These are phyloP conservation scores for Leucoraja erinaceus DNA, from an alignment of 2,113 vertebrate species.

Conservation along the genomic window DNA sequence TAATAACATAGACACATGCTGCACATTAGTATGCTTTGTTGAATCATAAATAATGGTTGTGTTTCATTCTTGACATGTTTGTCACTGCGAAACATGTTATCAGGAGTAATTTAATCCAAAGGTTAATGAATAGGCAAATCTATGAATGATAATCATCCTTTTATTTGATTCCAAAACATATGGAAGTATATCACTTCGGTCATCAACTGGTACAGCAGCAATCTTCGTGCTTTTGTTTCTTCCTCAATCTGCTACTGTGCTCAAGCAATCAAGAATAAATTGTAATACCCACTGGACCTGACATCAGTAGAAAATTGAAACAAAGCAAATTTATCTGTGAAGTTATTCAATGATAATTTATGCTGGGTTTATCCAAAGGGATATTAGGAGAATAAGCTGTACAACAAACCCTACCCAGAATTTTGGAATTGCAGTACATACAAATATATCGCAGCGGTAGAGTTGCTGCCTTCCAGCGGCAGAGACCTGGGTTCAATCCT, in stretches of 20 bases:
- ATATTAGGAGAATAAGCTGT: not conserved
- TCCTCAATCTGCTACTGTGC: not conserved
- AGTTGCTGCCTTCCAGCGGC: too few species aligned
- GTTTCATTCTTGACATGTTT: slow-evolving; percentile 31
- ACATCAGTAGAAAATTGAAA: not conserved
- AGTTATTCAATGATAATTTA: not conserved
- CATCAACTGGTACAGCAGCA: not conserved
- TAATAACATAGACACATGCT: slow-evolving; percentile 31
- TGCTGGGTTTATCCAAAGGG: not conserved
- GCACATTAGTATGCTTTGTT: not conserved
- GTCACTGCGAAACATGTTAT: slow-evolving; percentile 1
- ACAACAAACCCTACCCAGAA: not conserved
- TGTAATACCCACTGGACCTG: not conserved
- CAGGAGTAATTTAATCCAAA: slow-evolving; percentile 34
- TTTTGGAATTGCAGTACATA: not conserved
- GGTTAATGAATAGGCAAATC: slow-evolving; percentile 20
- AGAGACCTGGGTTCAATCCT: too few species aligned
- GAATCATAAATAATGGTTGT: slow-evolving; percentile 31
- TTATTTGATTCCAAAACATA: slow-evolving; percentile 8
- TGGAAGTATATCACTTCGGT: not conserved
- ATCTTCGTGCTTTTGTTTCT: not conserved
- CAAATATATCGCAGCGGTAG: too few species aligned
- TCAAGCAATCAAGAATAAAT: not conserved
- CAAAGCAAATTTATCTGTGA: not conserved
- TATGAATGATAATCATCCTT: slow-evolving; percentile 18